These are phyloP conservation scores for Dolichomitus sp. DNA, from an alignment of 2,888 invertebrate species.

Conservation along the genomic window DNA sequence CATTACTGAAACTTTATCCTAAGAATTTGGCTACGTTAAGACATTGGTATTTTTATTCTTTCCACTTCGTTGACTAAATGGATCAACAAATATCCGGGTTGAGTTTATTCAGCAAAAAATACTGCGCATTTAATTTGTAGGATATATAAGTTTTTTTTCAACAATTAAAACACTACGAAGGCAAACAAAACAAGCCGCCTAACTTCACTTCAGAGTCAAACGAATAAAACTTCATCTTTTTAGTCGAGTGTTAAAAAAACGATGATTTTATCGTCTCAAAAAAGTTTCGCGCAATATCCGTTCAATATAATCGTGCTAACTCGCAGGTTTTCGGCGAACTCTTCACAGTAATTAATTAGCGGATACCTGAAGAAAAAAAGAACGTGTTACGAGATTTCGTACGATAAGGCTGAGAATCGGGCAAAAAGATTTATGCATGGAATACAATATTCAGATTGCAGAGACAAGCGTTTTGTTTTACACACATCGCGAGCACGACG, in stretches of 20 bases:
- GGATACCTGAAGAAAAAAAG: neutral
- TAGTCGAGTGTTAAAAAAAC: neutral
- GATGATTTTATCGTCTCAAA: constrained; percentile 8
- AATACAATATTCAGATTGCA: constrained; percentile 9
- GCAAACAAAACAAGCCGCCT: too few species aligned
- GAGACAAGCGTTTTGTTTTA: constrained; percentile 37
- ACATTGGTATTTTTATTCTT: too few species aligned
- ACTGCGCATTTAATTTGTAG: too few species aligned
- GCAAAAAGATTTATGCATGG: constrained; percentile 14
- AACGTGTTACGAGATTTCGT: constrained; percentile 21
- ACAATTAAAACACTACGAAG: too few species aligned
- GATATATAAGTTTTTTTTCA: too few species aligned
- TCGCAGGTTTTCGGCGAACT: constrained; percentile 22
- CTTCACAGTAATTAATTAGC: constrained; percentile 24
- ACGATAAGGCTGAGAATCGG: constrained; percentile 9
- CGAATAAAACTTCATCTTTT: too few species aligned
- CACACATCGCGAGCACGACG: constrained; percentile 30
- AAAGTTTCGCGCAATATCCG: constrained; percentile 18
- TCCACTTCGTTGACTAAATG: too few species aligned
- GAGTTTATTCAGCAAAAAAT: too few species aligned
- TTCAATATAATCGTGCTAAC: constrained; percentile 4
- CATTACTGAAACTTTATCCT: too few species aligned
- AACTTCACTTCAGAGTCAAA: too few species aligned
- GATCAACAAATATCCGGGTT: too few species aligned
- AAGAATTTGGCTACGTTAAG: too few species aligned